Conservation (phyloP, 2,113 vertebrate genomes). For the Anguilla japonica region DNA sequence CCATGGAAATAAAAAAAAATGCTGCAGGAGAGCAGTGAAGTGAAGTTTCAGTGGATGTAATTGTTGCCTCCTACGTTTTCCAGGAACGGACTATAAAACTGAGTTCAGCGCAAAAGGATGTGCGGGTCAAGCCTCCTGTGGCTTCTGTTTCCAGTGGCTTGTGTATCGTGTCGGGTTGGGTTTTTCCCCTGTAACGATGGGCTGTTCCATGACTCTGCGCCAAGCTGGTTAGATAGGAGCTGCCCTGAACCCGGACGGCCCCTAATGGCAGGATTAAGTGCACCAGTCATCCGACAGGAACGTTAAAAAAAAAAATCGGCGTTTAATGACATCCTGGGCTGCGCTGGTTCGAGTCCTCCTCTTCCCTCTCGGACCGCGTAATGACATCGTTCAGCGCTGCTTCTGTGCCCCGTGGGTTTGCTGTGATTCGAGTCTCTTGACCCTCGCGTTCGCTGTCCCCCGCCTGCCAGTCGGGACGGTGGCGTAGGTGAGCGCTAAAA, state of each 20-base stretch:
- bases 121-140: background rate
- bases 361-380: constrained; percentile 10
- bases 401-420: background rate
- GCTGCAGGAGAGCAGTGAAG: background rate
- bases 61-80: background rate
- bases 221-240: constrained; percentile 1
- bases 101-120: background rate
- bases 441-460: background rate
- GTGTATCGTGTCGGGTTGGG: background rate
- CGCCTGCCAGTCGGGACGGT: background rate
- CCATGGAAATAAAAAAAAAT: background rate
- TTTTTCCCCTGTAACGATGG: constrained; percentile 29
- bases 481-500: constrained; percentile 1
- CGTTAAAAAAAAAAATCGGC: background rate
- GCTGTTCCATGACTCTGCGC: background rate
- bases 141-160: background rate
- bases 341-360: background rate
- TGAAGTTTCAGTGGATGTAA: background rate
- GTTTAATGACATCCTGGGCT: constrained; percentile 14
- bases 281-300: constrained; percentile 23
- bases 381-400: background rate
- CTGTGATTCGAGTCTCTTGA: background rate
- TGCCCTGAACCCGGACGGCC: background rate
- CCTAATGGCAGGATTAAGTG: background rate
- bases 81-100: background rate